Base-by-base conservation (phyloP, 2,113 vertebrate genomes). In the Anolis carolinensis region DNA sequence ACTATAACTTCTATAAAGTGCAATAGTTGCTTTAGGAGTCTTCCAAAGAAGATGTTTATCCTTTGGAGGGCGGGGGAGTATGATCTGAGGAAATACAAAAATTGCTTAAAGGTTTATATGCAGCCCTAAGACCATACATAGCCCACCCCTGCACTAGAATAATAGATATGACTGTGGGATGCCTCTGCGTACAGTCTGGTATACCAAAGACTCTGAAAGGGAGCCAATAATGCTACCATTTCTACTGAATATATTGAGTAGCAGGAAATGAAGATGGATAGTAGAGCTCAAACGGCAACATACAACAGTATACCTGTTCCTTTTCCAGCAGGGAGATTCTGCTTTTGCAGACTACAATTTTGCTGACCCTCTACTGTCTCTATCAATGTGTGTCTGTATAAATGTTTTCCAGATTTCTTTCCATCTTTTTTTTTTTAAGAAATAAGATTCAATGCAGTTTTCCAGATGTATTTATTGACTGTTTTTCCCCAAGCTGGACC, bases 401-500 rank as follows among this genome's bases (percentile, higher is more conserved):
- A 78, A 78, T 70, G 63, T 78, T 70, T 85, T 79, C 48, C 74
- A 85, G 75, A 23, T 78, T 78, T 70, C n/a, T 70, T 36, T 36
- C 65, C 23, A 77, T 32, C 30, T 34, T 59, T 72, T 72, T 74
- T 21, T 68, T 7, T 3, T 62, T 62, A 21, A 36, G 16, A 39
- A 73, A 34, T 77, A 85, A 10, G 44, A 34, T 55, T 85, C 83
- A 70, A n/a, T 85, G 75, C n/a, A 48, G 18, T 85, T 85, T 85
- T 85, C 63, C 63, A 85, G 75, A 85, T 78, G 75, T 78, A 70
- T 85, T 65, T 74, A 63, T 63, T 83, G 34, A 75, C 74, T 75
- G 59, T 52, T 74, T 78, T 85, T 55, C 32, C 68, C 63, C 59
- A 85, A 55, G 73, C 48, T 55, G 44, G 55, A 78, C n/a, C 44